These are phyloP conservation scores for Rhynchotus rufescens DNA, from an alignment of 2,797 vertebrate genomes.

Conservation along the genomic window DNA sequence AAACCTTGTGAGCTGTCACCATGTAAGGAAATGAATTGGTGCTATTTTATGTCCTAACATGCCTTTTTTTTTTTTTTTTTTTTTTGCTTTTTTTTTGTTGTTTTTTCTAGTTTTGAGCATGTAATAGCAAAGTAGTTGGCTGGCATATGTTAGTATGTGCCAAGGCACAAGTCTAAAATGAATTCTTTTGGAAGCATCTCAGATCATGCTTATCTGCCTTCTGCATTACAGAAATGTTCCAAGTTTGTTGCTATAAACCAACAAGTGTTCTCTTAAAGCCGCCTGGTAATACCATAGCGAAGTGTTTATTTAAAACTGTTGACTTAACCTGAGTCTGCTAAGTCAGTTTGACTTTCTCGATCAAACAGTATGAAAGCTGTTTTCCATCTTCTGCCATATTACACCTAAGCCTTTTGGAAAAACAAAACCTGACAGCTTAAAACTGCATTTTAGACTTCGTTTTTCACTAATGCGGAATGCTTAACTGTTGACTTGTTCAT, in stretches of 20 bases:
- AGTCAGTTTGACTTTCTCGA: conserved; percentile 28
- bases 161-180: conserved; percentile 32
- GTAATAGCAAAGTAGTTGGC: background rate
- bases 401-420: background rate
- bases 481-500: background rate
- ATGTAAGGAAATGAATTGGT: conserved; percentile 23
- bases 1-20: conserved; percentile 7
- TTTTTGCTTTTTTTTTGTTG: background rate
- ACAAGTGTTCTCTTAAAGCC: conserved; percentile 22
- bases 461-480: conserved; percentile 7
- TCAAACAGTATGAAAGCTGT: conserved; percentile 7
- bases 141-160: conserved; percentile 24
- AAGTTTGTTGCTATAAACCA: conserved; percentile 62
- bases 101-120: background rate
- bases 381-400: conserved; percentile 20
- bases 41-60: background rate
- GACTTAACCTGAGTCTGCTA: conserved; percentile 14
- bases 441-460: background rate
- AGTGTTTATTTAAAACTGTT: conserved; percentile 37
- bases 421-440: background rate
- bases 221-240: conserved; percentile 26
- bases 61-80: background rate
- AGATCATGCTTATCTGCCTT: conserved; percentile 25
- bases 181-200: conserved; percentile 19
- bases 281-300: conserved; percentile 29